Evolutionary conservation across 1,140 invertebrate genomes (phyloP).

Genomic region (Sweltsa coloradensis): DNA sequence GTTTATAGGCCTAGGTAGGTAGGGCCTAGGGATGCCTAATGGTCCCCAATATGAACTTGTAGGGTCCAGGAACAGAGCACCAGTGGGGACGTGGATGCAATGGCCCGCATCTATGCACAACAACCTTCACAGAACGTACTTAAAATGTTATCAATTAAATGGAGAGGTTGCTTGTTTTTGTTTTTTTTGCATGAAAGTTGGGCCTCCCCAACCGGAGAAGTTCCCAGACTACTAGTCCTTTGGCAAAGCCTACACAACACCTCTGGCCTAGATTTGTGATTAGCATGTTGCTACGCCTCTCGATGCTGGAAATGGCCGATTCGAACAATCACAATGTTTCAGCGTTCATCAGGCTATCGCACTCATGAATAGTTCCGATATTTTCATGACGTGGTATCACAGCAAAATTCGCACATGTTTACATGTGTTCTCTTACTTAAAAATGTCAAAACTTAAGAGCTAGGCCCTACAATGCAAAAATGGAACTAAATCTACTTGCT

Average conservation of each 20-base stretch:
- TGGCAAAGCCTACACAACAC: too few relatives aligned
- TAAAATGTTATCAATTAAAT: too few relatives aligned
- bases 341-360: neutral
- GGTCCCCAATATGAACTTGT: neutral
- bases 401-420: neutral
- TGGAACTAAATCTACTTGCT: conserved; percentile 1
- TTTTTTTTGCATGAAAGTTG: too few relatives aligned
- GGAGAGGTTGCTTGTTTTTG: too few relatives aligned
- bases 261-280: too few relatives aligned
- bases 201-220: too few relatives aligned
- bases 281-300: too few relatives aligned
- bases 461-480: neutral
- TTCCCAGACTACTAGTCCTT: too few relatives aligned
- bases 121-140: too few relatives aligned
- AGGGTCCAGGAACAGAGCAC: neutral
- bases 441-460: neutral
- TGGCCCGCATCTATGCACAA: neutral
- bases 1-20: neutral
- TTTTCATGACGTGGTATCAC: neutral
- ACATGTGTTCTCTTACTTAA: neutral
- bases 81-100: neutral
- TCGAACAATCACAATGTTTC: too few relatives aligned
- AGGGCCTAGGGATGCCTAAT: neutral
- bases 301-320: too few relatives aligned
- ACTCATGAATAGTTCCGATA: neutral